A percentile compares a stretch with the other conserved stretches of the same genome.
These are phyloP conservation scores for Tetheella fluctuosa DNA, from an alignment of 2,888 invertebrate genomes.

Conservation along the genomic window DNA sequence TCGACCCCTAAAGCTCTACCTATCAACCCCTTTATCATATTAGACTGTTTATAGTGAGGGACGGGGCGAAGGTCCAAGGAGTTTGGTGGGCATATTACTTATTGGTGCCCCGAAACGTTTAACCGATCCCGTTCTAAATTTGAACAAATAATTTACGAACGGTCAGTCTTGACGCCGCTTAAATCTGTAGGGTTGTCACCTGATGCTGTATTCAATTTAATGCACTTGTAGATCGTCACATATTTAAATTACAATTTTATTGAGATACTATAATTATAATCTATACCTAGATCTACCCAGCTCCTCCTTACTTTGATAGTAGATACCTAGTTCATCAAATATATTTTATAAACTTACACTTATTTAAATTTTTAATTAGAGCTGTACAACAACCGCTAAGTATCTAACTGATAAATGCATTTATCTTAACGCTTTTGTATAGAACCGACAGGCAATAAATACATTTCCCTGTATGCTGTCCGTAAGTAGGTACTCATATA, in stretches of 20 bases:
- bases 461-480: no score
- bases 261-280: no score
- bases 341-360: no score
- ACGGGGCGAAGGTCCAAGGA: conserved; percentile 39
- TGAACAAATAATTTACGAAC: conserved; percentile 83
- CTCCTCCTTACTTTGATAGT: no score
- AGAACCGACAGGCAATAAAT: no score
- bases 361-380: no score
- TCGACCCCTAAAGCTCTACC: conserved; percentile 40
- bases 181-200: conserved; percentile 56
- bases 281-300: no score
- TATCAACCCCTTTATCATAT: conserved; percentile 18
- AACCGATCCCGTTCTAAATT: conserved; percentile 82
- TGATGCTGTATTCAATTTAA: conserved; percentile 13
- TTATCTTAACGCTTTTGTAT: no score
- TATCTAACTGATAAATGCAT: no score
- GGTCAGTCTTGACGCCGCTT: conserved; percentile 72
- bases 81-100: conserved; percentile 69
- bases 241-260: not conserved
- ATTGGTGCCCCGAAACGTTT: conserved; percentile 82
- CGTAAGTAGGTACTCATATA: no score
- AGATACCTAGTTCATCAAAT: no score
- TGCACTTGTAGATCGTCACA: conserved; percentile 8
- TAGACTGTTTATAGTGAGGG: conserved; percentile 12
- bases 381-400: no score